These are phyloP conservation scores for Isoperla grammatica DNA, from an alignment of 2,888 invertebrate genomes.

Conservation along the genomic window DNA sequence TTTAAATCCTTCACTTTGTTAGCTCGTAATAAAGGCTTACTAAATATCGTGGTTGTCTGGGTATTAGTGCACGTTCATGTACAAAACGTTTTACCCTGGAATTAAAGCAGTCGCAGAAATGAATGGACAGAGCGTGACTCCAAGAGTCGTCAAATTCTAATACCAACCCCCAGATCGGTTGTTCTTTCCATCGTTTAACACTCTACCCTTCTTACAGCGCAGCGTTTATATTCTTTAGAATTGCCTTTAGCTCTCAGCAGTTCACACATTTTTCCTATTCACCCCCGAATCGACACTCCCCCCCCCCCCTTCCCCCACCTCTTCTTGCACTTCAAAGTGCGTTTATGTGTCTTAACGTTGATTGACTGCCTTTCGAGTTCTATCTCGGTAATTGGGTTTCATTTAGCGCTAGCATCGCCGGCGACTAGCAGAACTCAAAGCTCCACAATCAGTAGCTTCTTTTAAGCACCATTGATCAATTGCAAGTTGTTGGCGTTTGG, in stretches of 20 bases:
- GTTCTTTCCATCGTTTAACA: conserved; percentile 14
- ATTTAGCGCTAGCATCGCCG: neutral
- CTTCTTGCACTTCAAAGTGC: conserved; percentile 20
- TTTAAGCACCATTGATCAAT: too few species aligned
- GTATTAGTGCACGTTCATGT: too few species aligned
- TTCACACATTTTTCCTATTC: neutral
- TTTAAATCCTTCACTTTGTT: too few species aligned
- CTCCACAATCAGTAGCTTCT: too few species aligned
- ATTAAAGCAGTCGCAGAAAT: too few species aligned
- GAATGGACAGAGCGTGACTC: too few species aligned
- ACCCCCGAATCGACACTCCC: neutral
- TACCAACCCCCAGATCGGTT: neutral
- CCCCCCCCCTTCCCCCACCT: neutral
- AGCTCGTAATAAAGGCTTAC: too few species aligned
- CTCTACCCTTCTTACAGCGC: conserved; percentile 12
- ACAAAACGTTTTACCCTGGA: too few species aligned
- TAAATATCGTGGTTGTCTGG: too few species aligned
- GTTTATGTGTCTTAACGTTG: conserved; percentile 16
- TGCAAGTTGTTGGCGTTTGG: too few species aligned
- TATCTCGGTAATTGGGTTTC: conserved; percentile 5
- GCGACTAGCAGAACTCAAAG: too few species aligned
- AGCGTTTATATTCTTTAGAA: conserved; percentile 19
- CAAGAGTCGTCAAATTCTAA: too few species aligned
- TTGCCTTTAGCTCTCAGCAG: conserved; percentile 1
- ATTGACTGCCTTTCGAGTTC: neutral